Evolutionary conservation across 2,888 invertebrate species (phyloP).

Genomic region (Sericinus montela): DNA sequence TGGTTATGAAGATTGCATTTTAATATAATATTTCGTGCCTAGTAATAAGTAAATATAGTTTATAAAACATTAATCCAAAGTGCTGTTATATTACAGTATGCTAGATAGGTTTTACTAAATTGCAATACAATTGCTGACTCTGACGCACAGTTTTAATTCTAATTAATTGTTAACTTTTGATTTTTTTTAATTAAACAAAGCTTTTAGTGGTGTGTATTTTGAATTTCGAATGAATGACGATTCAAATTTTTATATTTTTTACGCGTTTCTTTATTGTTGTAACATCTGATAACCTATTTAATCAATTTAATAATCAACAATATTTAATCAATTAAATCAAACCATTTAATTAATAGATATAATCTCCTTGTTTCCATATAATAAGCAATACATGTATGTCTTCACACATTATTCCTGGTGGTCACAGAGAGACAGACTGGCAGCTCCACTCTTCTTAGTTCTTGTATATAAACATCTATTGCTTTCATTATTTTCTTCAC

Average conservation of each 20-base stretch:
- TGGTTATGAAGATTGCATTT: conserved; percentile 1
- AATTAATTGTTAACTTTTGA: background rate
- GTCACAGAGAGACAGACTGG: too few relatives aligned
- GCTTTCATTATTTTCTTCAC: too few relatives aligned
- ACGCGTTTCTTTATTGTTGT: too few relatives aligned
- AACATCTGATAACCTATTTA: too few relatives aligned
- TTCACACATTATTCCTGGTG: too few relatives aligned
- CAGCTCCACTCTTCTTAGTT: too few relatives aligned
- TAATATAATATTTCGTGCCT: background rate
- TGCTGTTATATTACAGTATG: conserved; percentile 26
- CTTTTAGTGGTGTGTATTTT: background rate
- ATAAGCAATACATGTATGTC: too few relatives aligned
- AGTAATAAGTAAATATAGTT: conserved; percentile 23
- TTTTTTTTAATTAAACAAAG: background rate
- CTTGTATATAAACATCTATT: too few relatives aligned
- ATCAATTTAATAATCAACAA: too few relatives aligned
- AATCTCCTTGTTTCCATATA: too few relatives aligned
- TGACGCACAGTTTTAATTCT: conserved; percentile 8
- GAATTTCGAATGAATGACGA: conserved; percentile 12
- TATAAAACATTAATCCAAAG: conserved; percentile 33
- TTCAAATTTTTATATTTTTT: conserved; percentile 17
- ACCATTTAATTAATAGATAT: too few relatives aligned
- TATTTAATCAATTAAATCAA: too few relatives aligned
- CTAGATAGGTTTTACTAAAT: background rate
- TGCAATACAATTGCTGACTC: conserved; percentile 14